A percentile compares a stretch with the other conserved stretches of the same genome.
phyloP scores from a whole-genome alignment of 2,888 invertebrate species.

The Marasmarcha lunaedactyla region DNA sequence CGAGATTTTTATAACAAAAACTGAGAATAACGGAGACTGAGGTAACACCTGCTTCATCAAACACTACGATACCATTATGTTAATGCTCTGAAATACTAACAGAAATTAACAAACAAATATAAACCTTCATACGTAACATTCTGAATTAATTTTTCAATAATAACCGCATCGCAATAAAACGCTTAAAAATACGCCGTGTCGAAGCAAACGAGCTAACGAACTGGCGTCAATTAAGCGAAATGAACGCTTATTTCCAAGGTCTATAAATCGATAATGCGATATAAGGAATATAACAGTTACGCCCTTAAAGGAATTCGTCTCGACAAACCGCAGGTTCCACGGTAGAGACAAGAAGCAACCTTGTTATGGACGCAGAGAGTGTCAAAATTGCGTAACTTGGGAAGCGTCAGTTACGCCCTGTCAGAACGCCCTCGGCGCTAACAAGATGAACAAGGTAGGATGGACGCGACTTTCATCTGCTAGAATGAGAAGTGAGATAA shows the following conservation, averaged over 20 bases:
- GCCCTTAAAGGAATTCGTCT: constrained; percentile 53
- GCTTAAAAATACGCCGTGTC: constrained; percentile 42
- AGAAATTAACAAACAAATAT: constrained; percentile 26
- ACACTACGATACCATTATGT: constrained; percentile 58
- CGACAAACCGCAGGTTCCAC: constrained; percentile 36
- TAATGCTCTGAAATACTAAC: constrained; percentile 50
- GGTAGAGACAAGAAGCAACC: constrained; percentile 53
- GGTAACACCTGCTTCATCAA: constrained; percentile 66
- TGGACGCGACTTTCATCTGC: constrained; percentile 32
- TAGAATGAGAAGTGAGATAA: constrained; percentile 46
- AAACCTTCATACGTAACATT: constrained; percentile 23
- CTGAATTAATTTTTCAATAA: constrained; percentile 1
- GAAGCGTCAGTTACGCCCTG: constrained; percentile 65
- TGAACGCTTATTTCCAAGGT: constrained; percentile 54
- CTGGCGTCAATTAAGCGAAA: constrained; percentile 61
- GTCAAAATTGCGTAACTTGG: constrained; percentile 63
- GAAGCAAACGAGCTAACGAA: constrained; percentile 48
- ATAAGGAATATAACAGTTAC: constrained; percentile 45
- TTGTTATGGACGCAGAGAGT: constrained; percentile 64
- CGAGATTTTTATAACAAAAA: constrained; percentile 63
- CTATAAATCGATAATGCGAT: constrained; percentile 63
- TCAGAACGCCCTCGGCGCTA: constrained; percentile 56
- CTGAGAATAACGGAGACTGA: constrained; percentile 61
- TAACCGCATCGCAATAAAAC: constrained; percentile 1
- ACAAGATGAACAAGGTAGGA: constrained; percentile 57